phyloP scores from a whole-genome alignment of 1,140 invertebrate species.

The Saxidomus purpurata region DNA sequence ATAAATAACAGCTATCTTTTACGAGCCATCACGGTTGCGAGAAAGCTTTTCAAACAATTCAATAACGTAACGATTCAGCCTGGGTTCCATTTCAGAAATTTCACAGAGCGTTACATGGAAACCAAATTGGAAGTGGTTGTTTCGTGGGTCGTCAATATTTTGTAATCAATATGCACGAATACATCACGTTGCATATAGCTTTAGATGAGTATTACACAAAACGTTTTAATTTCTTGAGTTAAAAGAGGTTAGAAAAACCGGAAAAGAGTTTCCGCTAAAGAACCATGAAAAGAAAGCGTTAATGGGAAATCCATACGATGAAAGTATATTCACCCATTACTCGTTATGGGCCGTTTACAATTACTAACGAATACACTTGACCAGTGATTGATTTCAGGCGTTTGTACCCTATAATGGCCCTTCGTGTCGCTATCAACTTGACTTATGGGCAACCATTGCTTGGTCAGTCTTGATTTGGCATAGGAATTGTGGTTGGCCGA shows the following conservation, averaged over 20 bases:
- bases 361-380: conserved; percentile 49
- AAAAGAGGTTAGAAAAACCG: conserved; percentile 1
- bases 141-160: conserved; percentile 41
- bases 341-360: conserved; percentile 45
- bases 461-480: conserved; percentile 30
- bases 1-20: conserved; percentile 66
- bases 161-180: conserved; percentile 44
- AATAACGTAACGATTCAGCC: conserved; percentile 59
- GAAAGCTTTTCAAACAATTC: conserved; percentile 66
- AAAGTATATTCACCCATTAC: conserved; percentile 57
- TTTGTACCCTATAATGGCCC: conserved; percentile 30
- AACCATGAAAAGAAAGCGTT: conserved; percentile 16
- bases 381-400: conserved; percentile 54
- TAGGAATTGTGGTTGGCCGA: conserved; percentile 30
- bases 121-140: conserved; percentile 51
- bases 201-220: not conserved
- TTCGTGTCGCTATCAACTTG: not conserved
- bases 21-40: conserved; percentile 48
- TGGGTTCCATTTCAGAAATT: conserved; percentile 51
- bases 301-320: conserved; percentile 41
- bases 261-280: conserved; percentile 32
- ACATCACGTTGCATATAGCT: not conserved
- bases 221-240: not conserved
- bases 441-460: conserved; percentile 27
- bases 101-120: conserved; percentile 58